phyloP scores from a whole-genome alignment of 2,888 invertebrate genomes.

The Andrena bucephala region DNA sequence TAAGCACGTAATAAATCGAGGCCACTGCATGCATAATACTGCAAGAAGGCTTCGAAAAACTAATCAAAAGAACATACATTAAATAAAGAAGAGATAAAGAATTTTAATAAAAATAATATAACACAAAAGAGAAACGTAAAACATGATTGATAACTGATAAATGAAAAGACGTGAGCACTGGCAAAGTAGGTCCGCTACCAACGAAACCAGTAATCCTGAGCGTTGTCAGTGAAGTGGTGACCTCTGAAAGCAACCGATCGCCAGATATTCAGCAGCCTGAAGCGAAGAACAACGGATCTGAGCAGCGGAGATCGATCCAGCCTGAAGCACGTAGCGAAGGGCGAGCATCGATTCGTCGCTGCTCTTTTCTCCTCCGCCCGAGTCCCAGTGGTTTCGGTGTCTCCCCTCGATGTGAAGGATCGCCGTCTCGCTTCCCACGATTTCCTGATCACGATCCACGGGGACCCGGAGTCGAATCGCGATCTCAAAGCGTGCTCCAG shows the following conservation, averaged over 20 bases:
- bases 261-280: neutral
- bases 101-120: no score
- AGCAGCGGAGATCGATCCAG: neutral
- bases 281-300: neutral
- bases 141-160: no score
- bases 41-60: no score
- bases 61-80: neutral
- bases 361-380: slow-evolving; percentile 39
- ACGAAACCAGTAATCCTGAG: neutral
- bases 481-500: neutral
- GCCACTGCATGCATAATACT: neutral
- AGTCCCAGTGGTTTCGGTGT: slow-evolving; percentile 3
- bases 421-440: slow-evolving; percentile 13
- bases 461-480: slow-evolving; percentile 1
- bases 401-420: slow-evolving; percentile 7
- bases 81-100: no score
- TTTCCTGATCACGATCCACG: slow-evolving; percentile 22
- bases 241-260: neutral
- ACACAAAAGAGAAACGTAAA: neutral
- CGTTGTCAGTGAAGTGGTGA: neutral
- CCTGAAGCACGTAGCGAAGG: slow-evolving; percentile 40
- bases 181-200: neutral
- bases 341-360: slow-evolving; percentile 52
- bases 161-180: neutral
- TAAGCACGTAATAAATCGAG: neutral